Evolutionary conservation across 2,888 invertebrate genomes (phyloP), one percentile per base, ranked within the genome.

Genomic region (Apamea sordens): DNA sequence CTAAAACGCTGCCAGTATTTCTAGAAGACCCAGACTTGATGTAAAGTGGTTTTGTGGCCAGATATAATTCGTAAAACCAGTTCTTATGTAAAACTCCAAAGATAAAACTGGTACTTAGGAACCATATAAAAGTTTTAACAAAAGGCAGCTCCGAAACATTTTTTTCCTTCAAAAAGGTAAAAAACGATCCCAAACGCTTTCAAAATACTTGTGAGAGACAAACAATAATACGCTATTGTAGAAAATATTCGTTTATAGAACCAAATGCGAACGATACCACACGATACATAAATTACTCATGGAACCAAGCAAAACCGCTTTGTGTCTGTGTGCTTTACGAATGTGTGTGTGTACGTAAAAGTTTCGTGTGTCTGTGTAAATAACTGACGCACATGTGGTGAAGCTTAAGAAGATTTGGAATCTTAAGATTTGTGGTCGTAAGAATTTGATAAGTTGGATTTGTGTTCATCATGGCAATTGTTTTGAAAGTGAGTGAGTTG

Each of bases 221-320:
- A 79, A 82, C 61, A 81, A 76, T 79, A 76, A 80, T 76, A 70
- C 44, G 36, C 47, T 69, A 75, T 69, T 83, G 81, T 87, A 76
- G 47, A 63, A 36, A 63, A 68, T 71, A 82, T 79, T 82, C 47
- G 28, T 73, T 53, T 67, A 64, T 71, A 73, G 15, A 77, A 78
- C 63, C 77, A 87, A 82, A 89, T 83, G 76, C 76, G 53, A 79
- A 59, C 56, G 56, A 56, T 56, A 56, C 56, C 56, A 24, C 24
- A 71, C 69, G 71, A 84, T 79, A 82, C 77, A 79, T 82, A 71
- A 77, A 89, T 89, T 83, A 81, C 85, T 87, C 77, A 53, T 76
- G 72, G 67, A 73, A 78, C 76, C 63, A 65, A 80, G 73, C 68
- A 80, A 78, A 79, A 85, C 83, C 64, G 63, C 82, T 77, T 67